These are phyloP conservation scores for Colletes collaris DNA, from an alignment of 2,888 invertebrate species.

Conservation along the genomic window DNA sequence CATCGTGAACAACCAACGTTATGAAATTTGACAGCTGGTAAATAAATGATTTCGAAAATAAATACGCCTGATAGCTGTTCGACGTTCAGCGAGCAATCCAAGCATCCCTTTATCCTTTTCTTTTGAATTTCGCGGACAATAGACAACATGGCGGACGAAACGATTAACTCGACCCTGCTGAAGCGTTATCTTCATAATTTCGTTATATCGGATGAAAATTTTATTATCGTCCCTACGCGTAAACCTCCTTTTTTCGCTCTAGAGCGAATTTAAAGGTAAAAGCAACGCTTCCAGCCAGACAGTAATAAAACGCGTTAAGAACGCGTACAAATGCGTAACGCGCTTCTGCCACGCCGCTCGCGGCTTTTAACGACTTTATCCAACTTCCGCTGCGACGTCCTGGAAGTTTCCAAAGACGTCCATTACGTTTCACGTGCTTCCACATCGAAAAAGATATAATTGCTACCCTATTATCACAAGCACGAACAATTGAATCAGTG, in stretches of 20 bases:
- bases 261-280: neutral
- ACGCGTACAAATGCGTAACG: neutral
- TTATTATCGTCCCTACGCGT: slow-evolving; percentile 14
- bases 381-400: neutral
- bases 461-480: no score
- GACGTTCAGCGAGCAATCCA: neutral
- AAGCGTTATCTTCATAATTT: slow-evolving; percentile 4
- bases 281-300: neutral
- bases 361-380: neutral
- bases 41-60: neutral
- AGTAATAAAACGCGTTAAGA: slow-evolving; percentile 1
- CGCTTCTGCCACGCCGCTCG: neutral
- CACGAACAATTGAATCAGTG: no score
- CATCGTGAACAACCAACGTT: no score
- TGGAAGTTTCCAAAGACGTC: neutral
- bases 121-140: neutral
- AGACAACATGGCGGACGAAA: neutral
- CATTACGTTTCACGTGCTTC: no score
- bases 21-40: no score
- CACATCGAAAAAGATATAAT: no score
- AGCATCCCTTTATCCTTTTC: no score
- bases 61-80: neutral
- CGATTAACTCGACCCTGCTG: neutral
- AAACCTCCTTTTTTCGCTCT: neutral
- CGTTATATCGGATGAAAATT: slow-evolving; percentile 19